These are phyloP conservation scores for Macaria liturata DNA, from an alignment of 2,888 invertebrate genomes.

Conservation along the genomic window DNA sequence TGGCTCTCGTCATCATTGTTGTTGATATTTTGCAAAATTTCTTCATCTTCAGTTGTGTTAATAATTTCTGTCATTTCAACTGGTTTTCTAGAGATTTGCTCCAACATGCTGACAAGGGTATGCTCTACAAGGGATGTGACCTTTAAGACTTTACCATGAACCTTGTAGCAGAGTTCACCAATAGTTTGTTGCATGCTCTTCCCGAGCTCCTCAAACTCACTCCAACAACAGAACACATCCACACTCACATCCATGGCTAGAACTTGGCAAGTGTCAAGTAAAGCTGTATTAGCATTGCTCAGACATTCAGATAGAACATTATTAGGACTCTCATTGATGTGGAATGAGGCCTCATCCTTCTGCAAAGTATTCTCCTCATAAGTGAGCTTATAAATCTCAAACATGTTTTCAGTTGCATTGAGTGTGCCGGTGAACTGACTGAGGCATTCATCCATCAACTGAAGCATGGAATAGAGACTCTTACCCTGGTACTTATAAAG, in stretches of 20 bases:
- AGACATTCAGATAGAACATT: slow-evolving; percentile 51
- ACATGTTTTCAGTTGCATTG: slow-evolving; percentile 42
- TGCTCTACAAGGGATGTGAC: slow-evolving; percentile 53
- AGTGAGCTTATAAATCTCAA: slow-evolving; percentile 56
- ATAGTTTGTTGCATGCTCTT: slow-evolving; percentile 65
- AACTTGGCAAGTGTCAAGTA: slow-evolving; percentile 61
- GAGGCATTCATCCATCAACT: slow-evolving; percentile 50
- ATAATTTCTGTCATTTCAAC: slow-evolving; percentile 57
- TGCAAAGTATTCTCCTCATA: slow-evolving; percentile 47
- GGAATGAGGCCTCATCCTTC: slow-evolving; percentile 35
- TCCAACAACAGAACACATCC: slow-evolving; percentile 75
- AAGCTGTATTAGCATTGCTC: slow-evolving; percentile 49
- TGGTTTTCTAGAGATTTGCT: slow-evolving; percentile 65
- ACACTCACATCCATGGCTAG: slow-evolving; percentile 70
- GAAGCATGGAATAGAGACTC: slow-evolving; percentile 51
- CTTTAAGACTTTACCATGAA: slow-evolving; percentile 46
- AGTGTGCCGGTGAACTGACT: slow-evolving; percentile 45
- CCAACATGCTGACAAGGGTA: slow-evolving; percentile 59
- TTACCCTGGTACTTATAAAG: slow-evolving; percentile 61
- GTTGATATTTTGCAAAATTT: slow-evolving; percentile 56
- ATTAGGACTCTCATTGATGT: slow-evolving; percentile 48
- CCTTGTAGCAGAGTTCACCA: slow-evolving; percentile 64
- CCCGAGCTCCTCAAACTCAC: slow-evolving; percentile 65
- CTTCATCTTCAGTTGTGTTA: slow-evolving; percentile 46
- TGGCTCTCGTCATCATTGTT: slow-evolving; percentile 46